Evolutionary conservation across 2,113 vertebrate genomes (phyloP).

Genomic region (Thamnophis sirtalis): DNA sequence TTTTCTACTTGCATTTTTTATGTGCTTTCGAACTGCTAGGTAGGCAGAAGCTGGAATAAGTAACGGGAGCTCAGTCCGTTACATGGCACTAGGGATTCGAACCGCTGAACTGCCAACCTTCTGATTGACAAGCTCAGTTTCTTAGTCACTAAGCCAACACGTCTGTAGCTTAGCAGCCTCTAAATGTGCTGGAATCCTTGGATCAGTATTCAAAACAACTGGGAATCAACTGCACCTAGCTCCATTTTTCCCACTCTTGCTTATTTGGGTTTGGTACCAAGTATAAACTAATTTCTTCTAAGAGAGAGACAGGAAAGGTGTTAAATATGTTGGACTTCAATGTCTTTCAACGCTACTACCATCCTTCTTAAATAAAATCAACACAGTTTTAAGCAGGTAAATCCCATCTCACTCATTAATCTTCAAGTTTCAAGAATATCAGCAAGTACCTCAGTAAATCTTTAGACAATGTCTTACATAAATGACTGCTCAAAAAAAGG

Average conservation of each 20-base stretch:
- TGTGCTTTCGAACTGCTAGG: no score
- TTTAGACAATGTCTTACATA: neutral
- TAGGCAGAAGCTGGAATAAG: no score
- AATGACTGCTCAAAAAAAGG: neutral
- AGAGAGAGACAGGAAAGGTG: neutral
- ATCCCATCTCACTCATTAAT: neutral
- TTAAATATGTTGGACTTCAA: neutral
- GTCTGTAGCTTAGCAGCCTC: neutral
- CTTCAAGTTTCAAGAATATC: neutral
- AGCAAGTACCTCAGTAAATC: neutral
- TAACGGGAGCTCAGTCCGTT: no score
- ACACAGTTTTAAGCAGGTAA: neutral
- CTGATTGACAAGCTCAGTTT: no score
- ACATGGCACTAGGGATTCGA: no score
- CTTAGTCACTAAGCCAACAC: no score
- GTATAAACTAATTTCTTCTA: neutral
- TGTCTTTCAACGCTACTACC: neutral
- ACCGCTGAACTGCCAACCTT: no score
- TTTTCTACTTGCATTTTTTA: no score
- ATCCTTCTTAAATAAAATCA: neutral
- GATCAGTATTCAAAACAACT: neutral
- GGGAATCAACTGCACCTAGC: neutral
- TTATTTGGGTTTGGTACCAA: neutral
- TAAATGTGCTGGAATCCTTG: neutral
- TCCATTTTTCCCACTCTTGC: neutral